These are phyloP conservation scores for Heliconius ethilla DNA, from an alignment of 2,888 invertebrate genomes.

Conservation along the genomic window DNA sequence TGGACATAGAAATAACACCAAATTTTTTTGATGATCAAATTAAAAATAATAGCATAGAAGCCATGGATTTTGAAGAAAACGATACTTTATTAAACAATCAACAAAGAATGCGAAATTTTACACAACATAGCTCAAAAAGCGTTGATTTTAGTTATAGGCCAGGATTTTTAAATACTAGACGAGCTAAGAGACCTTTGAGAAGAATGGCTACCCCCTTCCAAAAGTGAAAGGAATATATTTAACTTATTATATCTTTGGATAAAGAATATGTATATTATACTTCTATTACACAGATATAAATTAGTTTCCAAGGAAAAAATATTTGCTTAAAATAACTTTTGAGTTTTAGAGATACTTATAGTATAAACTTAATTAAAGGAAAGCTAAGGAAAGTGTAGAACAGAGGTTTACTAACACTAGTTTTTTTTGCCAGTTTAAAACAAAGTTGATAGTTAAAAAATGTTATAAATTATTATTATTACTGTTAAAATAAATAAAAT, in stretches of 20 bases:
- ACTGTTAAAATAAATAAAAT: too few species aligned
- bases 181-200: constrained; percentile 45
- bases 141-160: constrained; percentile 54
- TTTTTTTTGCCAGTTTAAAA: too few species aligned
- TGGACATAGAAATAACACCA: constrained; percentile 37
- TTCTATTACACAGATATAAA: not conserved
- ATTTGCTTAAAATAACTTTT: not conserved
- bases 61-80: constrained; percentile 27
- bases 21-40: not conserved
- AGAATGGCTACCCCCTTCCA: constrained; percentile 43
- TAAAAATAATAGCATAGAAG: not conserved
- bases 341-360: too few species aligned
- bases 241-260: not conserved
- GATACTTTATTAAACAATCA: not conserved
- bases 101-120: not conserved
- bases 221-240: not conserved
- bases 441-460: too few species aligned
- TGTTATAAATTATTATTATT: too few species aligned
- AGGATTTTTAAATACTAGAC: constrained; percentile 29
- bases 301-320: not conserved
- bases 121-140: not conserved
- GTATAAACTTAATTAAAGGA: too few species aligned
- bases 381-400: too few species aligned
- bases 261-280: not conserved
- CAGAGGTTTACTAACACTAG: too few species aligned